Evolutionary conservation across 2,888 invertebrate species (phyloP).

Genomic region (Ornithoptera alexandrae): DNA sequence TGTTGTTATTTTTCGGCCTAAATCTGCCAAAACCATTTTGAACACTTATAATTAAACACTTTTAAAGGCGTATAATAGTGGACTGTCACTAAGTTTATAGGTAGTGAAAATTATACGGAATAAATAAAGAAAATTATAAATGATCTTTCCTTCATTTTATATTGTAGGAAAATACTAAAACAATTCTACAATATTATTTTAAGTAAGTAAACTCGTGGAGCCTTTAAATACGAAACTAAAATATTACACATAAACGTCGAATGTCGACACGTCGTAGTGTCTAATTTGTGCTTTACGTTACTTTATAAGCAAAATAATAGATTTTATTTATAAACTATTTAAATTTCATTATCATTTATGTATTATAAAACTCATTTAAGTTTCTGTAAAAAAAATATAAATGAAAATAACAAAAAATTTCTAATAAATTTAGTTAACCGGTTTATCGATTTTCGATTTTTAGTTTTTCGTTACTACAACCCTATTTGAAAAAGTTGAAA

Average conservation of each 20-base stretch:
- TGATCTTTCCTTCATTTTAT: conserved; percentile 24
- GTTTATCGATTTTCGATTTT: neutral
- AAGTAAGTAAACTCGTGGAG: neutral
- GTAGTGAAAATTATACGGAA: conserved; percentile 12
- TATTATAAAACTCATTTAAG: neutral
- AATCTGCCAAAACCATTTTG: conserved; percentile 99
- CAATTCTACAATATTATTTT: neutral
- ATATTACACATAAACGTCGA: conserved; percentile 25
- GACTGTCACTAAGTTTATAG: conserved; percentile 29
- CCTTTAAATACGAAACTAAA: neutral
- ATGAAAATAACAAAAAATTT: neutral
- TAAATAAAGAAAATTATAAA: conserved; percentile 10
- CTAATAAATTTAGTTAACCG: neutral
- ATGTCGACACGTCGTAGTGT: conserved; percentile 29
- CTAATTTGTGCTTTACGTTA: conserved; percentile 12
- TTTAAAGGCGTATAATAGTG: conserved; percentile 17
- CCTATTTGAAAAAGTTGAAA: conserved; percentile 37
- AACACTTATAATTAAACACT: conserved; percentile 36
- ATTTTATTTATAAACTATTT: neutral
- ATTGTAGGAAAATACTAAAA: neutral
- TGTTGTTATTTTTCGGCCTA: conserved; percentile 99
- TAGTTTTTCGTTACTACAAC: neutral
- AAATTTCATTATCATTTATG: neutral
- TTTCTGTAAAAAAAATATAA: neutral
- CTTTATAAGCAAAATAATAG: conserved; percentile 3